phyloP scores from a whole-genome alignment of 2,113 vertebrate genomes.

The Hystrix brachyura region DNA sequence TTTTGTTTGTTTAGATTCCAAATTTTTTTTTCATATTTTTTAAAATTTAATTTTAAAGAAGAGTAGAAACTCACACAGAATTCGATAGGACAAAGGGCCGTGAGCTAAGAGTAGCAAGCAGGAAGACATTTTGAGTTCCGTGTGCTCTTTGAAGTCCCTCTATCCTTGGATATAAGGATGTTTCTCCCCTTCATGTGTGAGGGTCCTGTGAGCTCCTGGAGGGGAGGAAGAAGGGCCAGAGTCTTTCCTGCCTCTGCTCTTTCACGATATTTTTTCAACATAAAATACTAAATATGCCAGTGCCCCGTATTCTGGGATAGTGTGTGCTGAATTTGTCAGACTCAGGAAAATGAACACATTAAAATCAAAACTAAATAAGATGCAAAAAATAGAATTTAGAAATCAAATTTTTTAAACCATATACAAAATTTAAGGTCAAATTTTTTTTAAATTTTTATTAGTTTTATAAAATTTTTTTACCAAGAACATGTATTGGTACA shows the following conservation, averaged over 20 bases:
- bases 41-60: not conserved
- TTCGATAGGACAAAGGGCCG: not conserved
- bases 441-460: not conserved
- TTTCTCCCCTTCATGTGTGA: not conserved
- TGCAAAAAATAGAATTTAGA: not conserved
- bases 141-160: not conserved
- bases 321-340: not conserved
- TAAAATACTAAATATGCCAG: not conserved
- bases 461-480: no score
- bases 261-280: not conserved
- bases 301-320: not conserved
- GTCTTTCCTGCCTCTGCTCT: not conserved
- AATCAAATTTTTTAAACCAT: not conserved
- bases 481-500: no score
- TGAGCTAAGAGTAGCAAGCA: not conserved
- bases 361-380: not conserved
- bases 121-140: not conserved
- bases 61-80: not conserved
- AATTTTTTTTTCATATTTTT: no score
- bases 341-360: not conserved
- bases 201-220: not conserved
- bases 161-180: not conserved
- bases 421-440: not conserved
- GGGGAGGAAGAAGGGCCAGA: not conserved
- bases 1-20: no score